Conservation (phyloP, 35 echinoderm and acorn worm species). For the Ophioderma brevispina region DNA sequence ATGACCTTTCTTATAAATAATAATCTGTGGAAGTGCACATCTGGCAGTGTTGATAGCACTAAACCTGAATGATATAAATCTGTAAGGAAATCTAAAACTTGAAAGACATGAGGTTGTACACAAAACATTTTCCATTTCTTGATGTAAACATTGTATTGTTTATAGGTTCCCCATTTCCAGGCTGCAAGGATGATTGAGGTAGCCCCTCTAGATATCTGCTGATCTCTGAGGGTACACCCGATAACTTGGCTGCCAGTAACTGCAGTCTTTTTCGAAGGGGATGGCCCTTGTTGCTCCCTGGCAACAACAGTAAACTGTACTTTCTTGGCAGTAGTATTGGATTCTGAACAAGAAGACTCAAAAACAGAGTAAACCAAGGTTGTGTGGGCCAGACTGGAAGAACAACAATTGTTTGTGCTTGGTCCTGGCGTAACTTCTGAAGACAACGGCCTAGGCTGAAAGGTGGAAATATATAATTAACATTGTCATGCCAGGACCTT, state of each 20-base stretch:
- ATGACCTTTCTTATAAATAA: neutral
- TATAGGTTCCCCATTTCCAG: constrained; percentile 42
- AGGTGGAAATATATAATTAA: constrained; percentile 64
- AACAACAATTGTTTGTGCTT: constrained; percentile 38
- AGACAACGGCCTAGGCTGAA: constrained; percentile 14
- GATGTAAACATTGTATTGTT: constrained; percentile 56
- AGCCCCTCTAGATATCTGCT: constrained; percentile 22
- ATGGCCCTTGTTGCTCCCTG: neutral
- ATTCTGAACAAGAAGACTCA: neutral
- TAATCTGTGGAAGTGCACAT: constrained; percentile 44
- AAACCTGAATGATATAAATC: constrained; percentile 7
- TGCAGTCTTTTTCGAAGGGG: neutral
- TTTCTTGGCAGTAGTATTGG: no score
- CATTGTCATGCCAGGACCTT: constrained; percentile 21
- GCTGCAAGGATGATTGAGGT: constrained; percentile 33
- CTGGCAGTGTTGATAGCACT: constrained; percentile 50
- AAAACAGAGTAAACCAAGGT: constrained; percentile 29
- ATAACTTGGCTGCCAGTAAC: constrained; percentile 10
- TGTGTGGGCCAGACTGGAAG: constrained; percentile 60
- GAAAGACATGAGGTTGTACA: constrained; percentile 8
- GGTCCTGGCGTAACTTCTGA: constrained; percentile 34
- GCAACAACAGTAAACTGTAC: neutral
- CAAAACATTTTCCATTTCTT: constrained; percentile 61
- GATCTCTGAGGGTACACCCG: constrained; percentile 29
- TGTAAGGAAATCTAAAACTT: constrained; percentile 48